These are phyloP conservation scores for Myotis findleyi DNA, from an alignment of 2,797 vertebrate species.

Conservation along the genomic window DNA sequence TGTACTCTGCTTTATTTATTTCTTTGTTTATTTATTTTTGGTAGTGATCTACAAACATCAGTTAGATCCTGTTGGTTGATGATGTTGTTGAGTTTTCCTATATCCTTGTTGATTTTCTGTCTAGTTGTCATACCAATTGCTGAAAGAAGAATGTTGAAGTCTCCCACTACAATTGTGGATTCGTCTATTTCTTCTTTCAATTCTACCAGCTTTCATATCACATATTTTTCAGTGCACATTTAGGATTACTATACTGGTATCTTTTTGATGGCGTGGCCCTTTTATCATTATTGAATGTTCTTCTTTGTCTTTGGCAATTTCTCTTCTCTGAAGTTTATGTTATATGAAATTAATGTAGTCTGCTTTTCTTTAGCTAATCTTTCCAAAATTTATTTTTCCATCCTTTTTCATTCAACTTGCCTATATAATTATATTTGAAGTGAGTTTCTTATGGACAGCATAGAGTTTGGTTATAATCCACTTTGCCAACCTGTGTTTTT, in stretches of 20 bases:
- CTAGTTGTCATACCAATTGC: background rate
- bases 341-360: background rate
- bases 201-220: background rate
- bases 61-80: background rate
- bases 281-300: background rate
- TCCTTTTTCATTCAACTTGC: background rate
- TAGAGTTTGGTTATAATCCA: background rate
- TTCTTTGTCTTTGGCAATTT: background rate
- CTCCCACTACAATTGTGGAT: background rate
- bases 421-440: background rate
- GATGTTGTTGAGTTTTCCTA: background rate
- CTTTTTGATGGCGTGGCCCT: background rate
- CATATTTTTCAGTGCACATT: background rate
- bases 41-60: background rate
- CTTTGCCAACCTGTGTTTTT: slow-evolving; percentile 3
- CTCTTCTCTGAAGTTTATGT: background rate
- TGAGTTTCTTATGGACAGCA: slow-evolving; percentile 14
- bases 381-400: background rate
- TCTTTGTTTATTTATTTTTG: background rate
- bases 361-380: background rate
- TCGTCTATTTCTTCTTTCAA: background rate
- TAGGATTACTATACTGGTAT: background rate
- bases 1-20: background rate
- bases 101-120: background rate
- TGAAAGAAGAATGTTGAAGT: background rate